Percentiles rank a stretch among this genome's conserved stretches.
Evolutionary conservation across 2,888 invertebrate genomes (phyloP).

Genomic region (Agrotis ipsilon): DNA sequence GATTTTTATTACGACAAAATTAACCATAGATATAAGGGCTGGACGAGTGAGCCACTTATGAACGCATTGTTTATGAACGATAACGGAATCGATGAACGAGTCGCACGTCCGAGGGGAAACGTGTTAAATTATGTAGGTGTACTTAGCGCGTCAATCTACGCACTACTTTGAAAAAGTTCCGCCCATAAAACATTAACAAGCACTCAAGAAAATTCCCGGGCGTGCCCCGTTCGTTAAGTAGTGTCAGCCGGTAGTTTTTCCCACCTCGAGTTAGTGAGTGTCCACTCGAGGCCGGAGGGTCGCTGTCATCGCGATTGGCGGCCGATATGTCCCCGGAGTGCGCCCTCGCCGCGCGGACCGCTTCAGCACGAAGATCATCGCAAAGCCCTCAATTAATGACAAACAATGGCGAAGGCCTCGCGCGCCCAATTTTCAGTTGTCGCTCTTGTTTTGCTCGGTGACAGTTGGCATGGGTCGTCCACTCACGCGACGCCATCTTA

Average conservation of each 20-base stretch:
- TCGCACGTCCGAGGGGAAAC: slow-evolving; percentile 81
- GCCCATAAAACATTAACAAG: slow-evolving; percentile 91
- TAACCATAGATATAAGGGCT: slow-evolving; percentile 70
- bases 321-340: slow-evolving; percentile 89
- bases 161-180: slow-evolving; percentile 90
- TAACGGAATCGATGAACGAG: slow-evolving; percentile 77
- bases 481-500: slow-evolving; percentile 76
- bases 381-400: slow-evolving; percentile 90
- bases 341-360: slow-evolving; percentile 78
- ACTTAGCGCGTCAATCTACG: slow-evolving; percentile 90
- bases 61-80: slow-evolving; percentile 70
- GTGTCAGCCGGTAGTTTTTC: slow-evolving; percentile 90
- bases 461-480: slow-evolving; percentile 86
- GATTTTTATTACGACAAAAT: slow-evolving; percentile 85
- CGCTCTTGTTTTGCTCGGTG: slow-evolving; percentile 85
- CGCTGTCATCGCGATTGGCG: slow-evolving; percentile 90
- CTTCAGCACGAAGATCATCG: slow-evolving; percentile 86
- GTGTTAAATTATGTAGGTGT: slow-evolving; percentile 90
- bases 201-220: slow-evolving; percentile 90
- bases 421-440: slow-evolving; percentile 88
- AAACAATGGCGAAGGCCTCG: slow-evolving; percentile 83
- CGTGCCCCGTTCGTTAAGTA: slow-evolving; percentile 89
- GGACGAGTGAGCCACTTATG: slow-evolving; percentile 59
- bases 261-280: slow-evolving; percentile 84
- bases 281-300: slow-evolving; percentile 84